phyloP scores from a whole-genome alignment of 1,140 invertebrate species.

The Drosophila chauvacae region DNA sequence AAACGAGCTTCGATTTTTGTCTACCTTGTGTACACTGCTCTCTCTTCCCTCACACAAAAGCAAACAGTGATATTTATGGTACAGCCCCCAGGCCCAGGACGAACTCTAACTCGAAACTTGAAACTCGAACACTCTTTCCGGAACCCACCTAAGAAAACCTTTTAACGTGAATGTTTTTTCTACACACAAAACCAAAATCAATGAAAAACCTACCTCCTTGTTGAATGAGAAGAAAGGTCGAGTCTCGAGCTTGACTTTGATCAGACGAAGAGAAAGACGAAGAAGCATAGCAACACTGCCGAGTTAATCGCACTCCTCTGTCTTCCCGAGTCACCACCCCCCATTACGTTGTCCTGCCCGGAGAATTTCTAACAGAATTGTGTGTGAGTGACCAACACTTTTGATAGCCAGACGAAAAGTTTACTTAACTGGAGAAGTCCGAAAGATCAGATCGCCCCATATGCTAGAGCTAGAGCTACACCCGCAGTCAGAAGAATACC shows the following conservation, averaged over 20 bases:
- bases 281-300: constrained; percentile 68
- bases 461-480: constrained; percentile 7
- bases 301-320: constrained; percentile 68
- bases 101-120: constrained; percentile 29
- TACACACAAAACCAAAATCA: constrained; percentile 64
- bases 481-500: constrained; percentile 11
- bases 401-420: constrained; percentile 63
- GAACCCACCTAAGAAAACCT: constrained; percentile 78
- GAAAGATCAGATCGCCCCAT: constrained; percentile 30
- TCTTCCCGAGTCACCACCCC: constrained; percentile 24
- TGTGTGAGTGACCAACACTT: constrained; percentile 40
- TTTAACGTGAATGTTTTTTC: constrained; percentile 72
- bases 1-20: constrained; percentile 62
- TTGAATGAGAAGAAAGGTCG: constrained; percentile 49
- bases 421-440: constrained; percentile 49
- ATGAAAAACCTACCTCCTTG: constrained; percentile 78
- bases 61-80: constrained; percentile 79
- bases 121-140: constrained; percentile 64
- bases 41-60: constrained; percentile 47
- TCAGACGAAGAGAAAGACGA: constrained; percentile 36
- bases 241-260: constrained; percentile 12
- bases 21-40: constrained; percentile 48
- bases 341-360: constrained; percentile 25
- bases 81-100: constrained; percentile 40
- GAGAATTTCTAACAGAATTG: constrained; percentile 80